Conservation (phyloP, 2,888 invertebrate genomes). For the Tuberolachnus salignus region DNA sequence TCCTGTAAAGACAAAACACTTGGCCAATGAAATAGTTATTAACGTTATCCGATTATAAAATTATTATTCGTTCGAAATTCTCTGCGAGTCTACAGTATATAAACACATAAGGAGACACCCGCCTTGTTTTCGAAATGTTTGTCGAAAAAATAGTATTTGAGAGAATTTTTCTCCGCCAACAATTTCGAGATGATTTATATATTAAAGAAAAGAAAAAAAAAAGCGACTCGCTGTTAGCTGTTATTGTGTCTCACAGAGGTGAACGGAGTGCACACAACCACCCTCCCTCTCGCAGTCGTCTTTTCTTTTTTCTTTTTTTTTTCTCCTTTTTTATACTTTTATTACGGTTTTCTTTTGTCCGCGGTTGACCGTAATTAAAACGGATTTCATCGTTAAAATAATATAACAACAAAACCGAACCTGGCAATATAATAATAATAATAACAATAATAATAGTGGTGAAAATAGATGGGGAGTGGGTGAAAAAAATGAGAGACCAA, state of each 20-base stretch:
- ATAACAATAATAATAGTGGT: constrained; percentile 42
- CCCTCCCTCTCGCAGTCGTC: not conserved
- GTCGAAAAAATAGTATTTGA: not conserved
- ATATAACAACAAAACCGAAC: constrained; percentile 56
- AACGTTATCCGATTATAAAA: too few relatives aligned
- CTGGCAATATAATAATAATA: constrained; percentile 47
- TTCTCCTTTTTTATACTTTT: constrained; percentile 46
- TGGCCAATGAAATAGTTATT: too few relatives aligned
- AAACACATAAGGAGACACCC: too few relatives aligned
- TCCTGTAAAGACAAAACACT: too few relatives aligned
- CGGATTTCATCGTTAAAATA: constrained; percentile 54
- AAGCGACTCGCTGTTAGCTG: constrained; percentile 28
- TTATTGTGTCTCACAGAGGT: constrained; percentile 41
- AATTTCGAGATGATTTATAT: constrained; percentile 31
- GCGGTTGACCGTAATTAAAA: constrained; percentile 53
- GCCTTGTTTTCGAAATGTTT: constrained; percentile 3
- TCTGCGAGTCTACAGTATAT: too few relatives aligned
- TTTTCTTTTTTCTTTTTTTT: too few relatives aligned
- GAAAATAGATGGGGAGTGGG: constrained; percentile 18
- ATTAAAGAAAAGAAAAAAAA: constrained; percentile 39
- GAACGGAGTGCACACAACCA: constrained; percentile 24
- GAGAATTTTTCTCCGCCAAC: not conserved
- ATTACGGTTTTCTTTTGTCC: constrained; percentile 51
- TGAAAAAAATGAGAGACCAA: constrained; percentile 53
- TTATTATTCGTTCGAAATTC: too few relatives aligned